Evolutionary conservation across 2,888 invertebrate species (phyloP).

Genomic region (Teleogryllus oceanicus): DNA sequence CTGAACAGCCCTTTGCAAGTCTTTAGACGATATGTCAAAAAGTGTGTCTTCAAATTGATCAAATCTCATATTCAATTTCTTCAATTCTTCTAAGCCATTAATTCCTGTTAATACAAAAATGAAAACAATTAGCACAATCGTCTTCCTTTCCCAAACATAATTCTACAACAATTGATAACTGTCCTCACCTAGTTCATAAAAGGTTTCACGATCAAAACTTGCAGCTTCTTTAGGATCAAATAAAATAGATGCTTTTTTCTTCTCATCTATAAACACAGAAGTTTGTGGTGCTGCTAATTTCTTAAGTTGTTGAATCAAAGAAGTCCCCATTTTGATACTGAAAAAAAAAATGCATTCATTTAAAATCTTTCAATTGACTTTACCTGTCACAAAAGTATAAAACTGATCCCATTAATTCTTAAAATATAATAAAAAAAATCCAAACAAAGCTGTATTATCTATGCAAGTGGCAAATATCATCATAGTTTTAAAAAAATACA

Average conservation of each 20-base stretch:
- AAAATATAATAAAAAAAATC: too few relatives aligned
- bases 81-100: slow-evolving; percentile 80
- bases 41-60: slow-evolving; percentile 68
- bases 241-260: slow-evolving; percentile 74
- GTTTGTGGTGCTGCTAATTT: slow-evolving; percentile 75
- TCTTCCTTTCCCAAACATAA: neutral
- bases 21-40: slow-evolving; percentile 72
- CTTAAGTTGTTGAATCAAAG: slow-evolving; percentile 74
- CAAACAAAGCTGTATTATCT: too few relatives aligned
- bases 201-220: slow-evolving; percentile 74
- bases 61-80: slow-evolving; percentile 68
- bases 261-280: slow-evolving; percentile 60
- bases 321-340: slow-evolving; percentile 50
- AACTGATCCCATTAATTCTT: neutral
- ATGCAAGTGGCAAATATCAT: too few relatives aligned
- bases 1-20: slow-evolving; percentile 78
- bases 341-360: neutral
- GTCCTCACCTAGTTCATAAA: slow-evolving; percentile 73
- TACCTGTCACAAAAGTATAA: neutral
- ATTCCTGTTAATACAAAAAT: slow-evolving; percentile 50
- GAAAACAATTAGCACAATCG: neutral
- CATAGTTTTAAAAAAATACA: too few relatives aligned
- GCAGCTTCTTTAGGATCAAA: slow-evolving; percentile 91
- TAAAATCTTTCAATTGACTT: neutral
- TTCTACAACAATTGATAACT: neutral